Base-by-base conservation (phyloP, 2,113 vertebrate species). In the Pachycephala philippinensis region DNA sequence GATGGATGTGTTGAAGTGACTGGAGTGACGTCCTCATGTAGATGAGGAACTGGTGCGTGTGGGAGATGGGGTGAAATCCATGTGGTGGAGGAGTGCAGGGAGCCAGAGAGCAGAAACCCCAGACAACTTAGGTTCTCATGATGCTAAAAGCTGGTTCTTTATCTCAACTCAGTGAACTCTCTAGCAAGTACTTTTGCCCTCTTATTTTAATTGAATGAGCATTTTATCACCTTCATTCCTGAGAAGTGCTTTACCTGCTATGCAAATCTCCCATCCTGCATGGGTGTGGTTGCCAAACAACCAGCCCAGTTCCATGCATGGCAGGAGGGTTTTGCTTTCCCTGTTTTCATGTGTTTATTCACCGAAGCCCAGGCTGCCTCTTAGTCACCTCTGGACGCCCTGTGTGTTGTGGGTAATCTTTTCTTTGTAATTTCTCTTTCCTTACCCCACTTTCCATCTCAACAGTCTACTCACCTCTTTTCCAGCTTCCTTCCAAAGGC, bases 1-100 rank as follows among this genome's bases (percentile, higher is more conserved):
- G 22, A 24, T 69, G 30, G 13, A 11, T 40, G 23, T 79, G 59
- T 57, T 1, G 4, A 71, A 44, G 35, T 66, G 66, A 27, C 14
- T 0, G 17, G 50, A 47, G 31, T 0, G 4, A 15, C 5, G 17
- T 7, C 26, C 63, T 57, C 0, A 0, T 42, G 81, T 40, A 50
- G 57, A 35, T 0, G 10, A 74, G 56, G 31, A n/a, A 14, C 52
- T 84, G 47, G 33, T 54, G 11, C 15, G 26, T 16, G 13, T 3
- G 3, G 23, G 39, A 56, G 23, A 18, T 2, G 3, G 44, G 13
- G 4, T 72, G 26, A 81, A 59, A 53, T 35, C 61, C 20, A 3
- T 0, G 0, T 9, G 8, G 9, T 24, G 16, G 37, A 64, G 27
- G 53, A 64, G 18, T 40, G 44, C 26, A 35, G 33, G 19, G 39